These are phyloP conservation scores for Capromys pilorides DNA, from an alignment of 2,797 vertebrate genomes.

Conservation along the genomic window DNA sequence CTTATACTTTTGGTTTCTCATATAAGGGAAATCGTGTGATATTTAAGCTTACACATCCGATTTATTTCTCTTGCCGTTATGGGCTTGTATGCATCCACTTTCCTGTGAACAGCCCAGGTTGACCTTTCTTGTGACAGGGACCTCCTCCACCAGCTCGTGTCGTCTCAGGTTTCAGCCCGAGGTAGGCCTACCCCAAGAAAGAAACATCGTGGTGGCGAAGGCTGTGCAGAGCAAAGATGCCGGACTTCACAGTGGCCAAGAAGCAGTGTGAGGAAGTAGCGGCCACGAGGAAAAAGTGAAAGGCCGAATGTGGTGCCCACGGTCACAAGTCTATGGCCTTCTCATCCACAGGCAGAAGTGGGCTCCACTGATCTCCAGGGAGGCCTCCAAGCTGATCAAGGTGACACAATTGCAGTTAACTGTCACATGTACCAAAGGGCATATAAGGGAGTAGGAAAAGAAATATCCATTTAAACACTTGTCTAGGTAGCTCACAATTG, in stretches of 20 bases:
- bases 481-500: not conserved
- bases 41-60: not conserved
- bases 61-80: not conserved
- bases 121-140: not conserved
- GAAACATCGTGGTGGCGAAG: not conserved
- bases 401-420: not conserved
- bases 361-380: not conserved
- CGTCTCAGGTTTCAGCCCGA: not conserved
- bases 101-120: not conserved
- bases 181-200: not conserved
- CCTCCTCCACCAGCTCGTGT: not conserved
- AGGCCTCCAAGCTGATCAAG: not conserved
- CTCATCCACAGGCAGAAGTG: not conserved
- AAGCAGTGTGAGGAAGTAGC: not conserved
- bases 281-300: not conserved
- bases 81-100: not conserved
- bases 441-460: not conserved
- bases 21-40: not conserved
- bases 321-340: not conserved
- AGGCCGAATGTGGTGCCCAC: not conserved
- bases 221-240: not conserved
- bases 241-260: not conserved
- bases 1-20: not conserved
- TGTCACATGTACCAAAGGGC: not conserved
- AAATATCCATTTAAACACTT: not conserved